Evolutionary conservation across 2,113 vertebrate species (phyloP), one percentile per base, ranked within the genome.

Genomic region (Cebidichthys violaceus): DNA sequence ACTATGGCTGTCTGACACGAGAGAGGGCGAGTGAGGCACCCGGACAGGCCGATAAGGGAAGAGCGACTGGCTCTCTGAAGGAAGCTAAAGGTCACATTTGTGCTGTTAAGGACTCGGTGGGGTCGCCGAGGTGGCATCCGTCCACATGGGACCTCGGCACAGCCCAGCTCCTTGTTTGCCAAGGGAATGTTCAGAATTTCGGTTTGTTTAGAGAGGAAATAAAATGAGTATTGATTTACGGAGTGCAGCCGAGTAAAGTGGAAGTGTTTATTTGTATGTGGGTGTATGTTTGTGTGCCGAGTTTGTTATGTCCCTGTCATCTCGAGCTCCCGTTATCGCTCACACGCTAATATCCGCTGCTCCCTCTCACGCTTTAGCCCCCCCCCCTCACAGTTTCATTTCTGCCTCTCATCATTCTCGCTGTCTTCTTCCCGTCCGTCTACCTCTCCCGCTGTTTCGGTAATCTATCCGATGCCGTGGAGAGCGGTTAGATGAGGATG

Each of bases 71-170:
- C 71, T 70, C 76, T 86, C 41, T 1, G 43, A 82, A 79, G 71
- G 55, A 79, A 81, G 78, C 39, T 69, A 90, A 93, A 92, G 86
- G 90, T 92, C 89, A 86, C 70, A 73, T 85, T 71, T 85, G 65
- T 86, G 67, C 70, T 65, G 78, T 77, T 83, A 62, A 85, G 70
- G 72, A 84, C 76, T 70, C 43, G 0, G 6, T 20, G 18, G 81
- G 81, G 85, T 92, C 86, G 79, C 52, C 0, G 0, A 10, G 45
- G 79, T 78, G 61, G 47, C 73, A 29, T 65, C 27, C 22, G 22
- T 67, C 77, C 85, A 72, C 82, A 7, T 35, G 84, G 85, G 89
- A 83, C 37, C 68, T 33, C 9, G 1, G 24, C 14, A 5, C 20
- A 17, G 68, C 45, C 47, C 52, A 1, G 57, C 57, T 83, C 66